Conservation (phyloP, 2,888 invertebrate species). For the Altica lythri region DNA sequence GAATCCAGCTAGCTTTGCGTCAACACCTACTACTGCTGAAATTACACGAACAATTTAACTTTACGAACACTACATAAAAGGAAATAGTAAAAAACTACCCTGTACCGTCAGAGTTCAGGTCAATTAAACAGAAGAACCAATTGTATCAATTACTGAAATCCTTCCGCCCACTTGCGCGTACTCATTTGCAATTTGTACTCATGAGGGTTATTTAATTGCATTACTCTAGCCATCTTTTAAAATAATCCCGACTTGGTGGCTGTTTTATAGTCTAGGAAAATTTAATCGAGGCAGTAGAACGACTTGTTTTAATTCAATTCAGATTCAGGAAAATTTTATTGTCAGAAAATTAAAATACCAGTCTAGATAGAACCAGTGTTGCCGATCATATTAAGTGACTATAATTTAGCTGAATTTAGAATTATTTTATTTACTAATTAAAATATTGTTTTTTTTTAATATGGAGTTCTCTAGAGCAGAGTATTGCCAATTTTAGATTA, state of each 20-base stretch:
- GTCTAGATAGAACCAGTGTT: no score
- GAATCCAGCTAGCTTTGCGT: conserved; percentile 9
- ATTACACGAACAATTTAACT: conserved; percentile 23
- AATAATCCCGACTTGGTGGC: conserved; percentile 28
- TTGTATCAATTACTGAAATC: conserved; percentile 47
- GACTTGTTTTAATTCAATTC: conserved; percentile 3
- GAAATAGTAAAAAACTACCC: conserved; percentile 27
- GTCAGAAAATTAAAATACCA: no score
- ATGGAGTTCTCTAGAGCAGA: no score
- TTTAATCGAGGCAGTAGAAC: conserved; percentile 12
- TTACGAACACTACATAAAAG: conserved; percentile 24
- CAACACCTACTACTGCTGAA: conserved; percentile 21
- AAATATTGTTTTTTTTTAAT: no score
- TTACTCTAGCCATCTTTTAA: conserved; percentile 38
- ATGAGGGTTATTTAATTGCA: conserved; percentile 45
- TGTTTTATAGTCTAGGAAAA: conserved; percentile 14
- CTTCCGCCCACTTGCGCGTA: conserved; percentile 45
- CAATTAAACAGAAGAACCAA: conserved; percentile 39
- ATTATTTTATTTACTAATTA: no score
- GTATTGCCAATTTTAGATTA: no score
- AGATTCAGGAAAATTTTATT: no score
- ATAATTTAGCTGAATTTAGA: no score
- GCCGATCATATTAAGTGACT: no score
- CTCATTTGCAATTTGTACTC: conserved; percentile 42
- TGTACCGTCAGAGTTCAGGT: conserved; percentile 28